phyloP scores from a whole-genome alignment of 2,113 vertebrate genomes.

The Fulmarus glacialis region DNA sequence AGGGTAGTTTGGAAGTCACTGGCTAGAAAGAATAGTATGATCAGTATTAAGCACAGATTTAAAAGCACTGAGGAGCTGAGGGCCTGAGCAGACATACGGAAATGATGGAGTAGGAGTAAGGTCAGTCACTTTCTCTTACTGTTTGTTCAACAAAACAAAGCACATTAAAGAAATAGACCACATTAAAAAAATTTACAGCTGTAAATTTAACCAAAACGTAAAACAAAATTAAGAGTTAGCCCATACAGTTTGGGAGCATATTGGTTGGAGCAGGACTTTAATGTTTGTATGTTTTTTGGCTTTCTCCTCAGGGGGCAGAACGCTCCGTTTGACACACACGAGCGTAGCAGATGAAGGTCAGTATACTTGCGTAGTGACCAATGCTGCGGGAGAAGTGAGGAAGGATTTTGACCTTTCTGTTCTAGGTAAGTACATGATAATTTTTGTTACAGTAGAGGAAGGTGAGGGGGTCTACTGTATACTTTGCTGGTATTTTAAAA shows the following conservation, averaged over 20 bases:
- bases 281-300: neutral
- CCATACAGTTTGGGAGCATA: neutral
- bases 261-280: neutral
- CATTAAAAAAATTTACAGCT: too few species aligned
- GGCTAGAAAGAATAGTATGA: neutral
- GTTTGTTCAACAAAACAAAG: neutral
- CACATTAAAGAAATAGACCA: neutral
- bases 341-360: conserved; percentile 81
- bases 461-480: neutral
- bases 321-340: conserved; percentile 81
- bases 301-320: conserved; percentile 82
- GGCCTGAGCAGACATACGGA: neutral
- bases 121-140: neutral
- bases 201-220: neutral
- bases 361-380: conserved; percentile 89
- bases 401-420: conserved; percentile 88
- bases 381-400: conserved; percentile 86
- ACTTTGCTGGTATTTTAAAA: neutral
- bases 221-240: neutral
- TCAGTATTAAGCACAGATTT: neutral
- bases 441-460: neutral
- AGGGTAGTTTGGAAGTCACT: neutral
- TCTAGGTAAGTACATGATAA: conserved; percentile 76
- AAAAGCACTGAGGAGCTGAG: neutral
- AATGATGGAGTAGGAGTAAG: neutral